Base-by-base conservation (phyloP, 2,888 invertebrate species). In the Electrophaes corylata region DNA sequence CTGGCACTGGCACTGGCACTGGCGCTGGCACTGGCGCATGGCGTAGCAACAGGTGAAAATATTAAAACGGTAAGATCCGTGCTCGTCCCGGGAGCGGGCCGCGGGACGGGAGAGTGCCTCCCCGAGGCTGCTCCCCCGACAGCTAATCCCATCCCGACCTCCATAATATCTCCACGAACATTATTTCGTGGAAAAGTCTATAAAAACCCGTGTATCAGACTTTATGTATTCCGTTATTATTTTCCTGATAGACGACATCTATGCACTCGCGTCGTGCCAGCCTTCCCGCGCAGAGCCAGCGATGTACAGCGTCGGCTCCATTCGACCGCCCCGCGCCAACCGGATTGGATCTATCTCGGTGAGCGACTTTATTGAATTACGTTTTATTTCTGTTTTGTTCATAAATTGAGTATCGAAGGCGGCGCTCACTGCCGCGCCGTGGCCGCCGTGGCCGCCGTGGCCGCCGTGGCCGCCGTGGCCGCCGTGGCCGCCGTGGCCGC, bases 321-420 rank as follows among this genome's bases (percentile, higher is more conserved):
- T 19, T 14, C 29, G 48, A 31, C 43, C 54, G 52, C 20, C 52
- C 16, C 47, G n/a, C n/a, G n/a, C n/a, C n/a, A n/a, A n/a, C n/a
- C n/a, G n/a, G n/a, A n/a, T n/a, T n/a, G n/a, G 18, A 33, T 33
- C 26, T 37, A 37, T 45, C 20, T 44, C 53, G 19, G 33, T 4
- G 45, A 39, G 18, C 43, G 26, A 48, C 14, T 16, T 52, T 55
- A 56, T 58, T 55, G 51, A 43, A 39, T 58, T 52, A 56, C 45
- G 37, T 19, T 45, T 55, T 62, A 62, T 39, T 49, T 49, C 41
- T 49, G 51, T 55, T 58, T 48, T 58, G 35, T 58, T 56, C 48
- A 55, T 56, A 55, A 57, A 54, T 52, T 49, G 12, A 40, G 44
- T 18, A 37, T 39, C 20, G n/a, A 46, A 37, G 37, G 29, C 10